Conservation (phyloP, 2,888 invertebrate genomes). For the Troides helena region DNA sequence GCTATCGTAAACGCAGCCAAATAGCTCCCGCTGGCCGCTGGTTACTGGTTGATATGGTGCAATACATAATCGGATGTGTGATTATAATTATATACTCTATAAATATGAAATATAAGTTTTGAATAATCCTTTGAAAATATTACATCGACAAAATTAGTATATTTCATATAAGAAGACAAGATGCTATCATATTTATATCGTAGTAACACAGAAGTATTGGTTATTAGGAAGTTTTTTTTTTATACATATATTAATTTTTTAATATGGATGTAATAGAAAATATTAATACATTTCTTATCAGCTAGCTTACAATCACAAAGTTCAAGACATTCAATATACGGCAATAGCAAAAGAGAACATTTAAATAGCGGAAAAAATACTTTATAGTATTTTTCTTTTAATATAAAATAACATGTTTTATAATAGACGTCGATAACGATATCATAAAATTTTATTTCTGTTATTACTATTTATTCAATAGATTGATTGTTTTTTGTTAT, state of each 20-base stretch:
- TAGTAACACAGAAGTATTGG: conserved; percentile 56
- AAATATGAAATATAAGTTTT: conserved; percentile 46
- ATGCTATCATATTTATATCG: conserved; percentile 34
- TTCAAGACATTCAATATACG: conserved; percentile 55
- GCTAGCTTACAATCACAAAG: conserved; percentile 71
- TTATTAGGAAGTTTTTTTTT: conserved; percentile 55
- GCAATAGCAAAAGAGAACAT: conserved; percentile 16
- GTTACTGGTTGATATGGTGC: conserved; percentile 66
- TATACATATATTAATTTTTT: conserved; percentile 60
- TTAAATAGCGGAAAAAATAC: conserved; percentile 2
- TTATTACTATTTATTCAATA: neutral
- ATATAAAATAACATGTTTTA: neutral
- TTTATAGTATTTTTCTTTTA: neutral
- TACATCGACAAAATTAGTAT: conserved; percentile 35
- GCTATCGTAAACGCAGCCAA: conserved; percentile 48
- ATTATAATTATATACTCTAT: conserved; percentile 50
- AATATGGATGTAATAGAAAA: conserved; percentile 71
- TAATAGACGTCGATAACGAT: conserved; percentile 4
- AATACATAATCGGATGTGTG: conserved; percentile 47
- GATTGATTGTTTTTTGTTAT: neutral
- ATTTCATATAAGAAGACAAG: conserved; percentile 20
- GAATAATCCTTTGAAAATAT: conserved; percentile 35
- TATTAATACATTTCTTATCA: conserved; percentile 74
- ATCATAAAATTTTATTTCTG: conserved; percentile 1
- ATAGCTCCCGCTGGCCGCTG: conserved; percentile 40